Percentiles rank a stretch among this genome's conserved stretches.
Evolutionary conservation across 2,113 vertebrate genomes (phyloP).

Genomic region (Regulus satrapa): DNA sequence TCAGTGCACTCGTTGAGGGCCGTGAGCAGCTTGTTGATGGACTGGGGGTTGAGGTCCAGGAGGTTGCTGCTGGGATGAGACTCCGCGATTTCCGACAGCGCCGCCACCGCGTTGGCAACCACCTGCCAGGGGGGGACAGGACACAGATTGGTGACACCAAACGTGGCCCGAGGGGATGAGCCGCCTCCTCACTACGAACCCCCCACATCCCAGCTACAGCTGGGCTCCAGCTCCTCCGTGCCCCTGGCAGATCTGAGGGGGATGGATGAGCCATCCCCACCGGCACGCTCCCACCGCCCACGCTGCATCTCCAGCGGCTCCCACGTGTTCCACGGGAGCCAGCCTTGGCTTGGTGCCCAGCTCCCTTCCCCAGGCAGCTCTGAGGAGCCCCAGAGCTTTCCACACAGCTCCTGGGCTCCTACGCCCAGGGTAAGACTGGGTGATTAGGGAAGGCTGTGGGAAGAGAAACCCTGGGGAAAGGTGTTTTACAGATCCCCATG

Average conservation of each 20-base stretch:
- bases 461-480: not conserved
- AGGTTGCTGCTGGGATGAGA: conserved; percentile 98
- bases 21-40: conserved; percentile 96
- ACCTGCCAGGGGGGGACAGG: conserved; percentile 73
- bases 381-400: not conserved
- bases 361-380: not conserved
- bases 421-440: accelerated
- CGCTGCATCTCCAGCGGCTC: accelerated
- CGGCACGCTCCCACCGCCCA: not conserved
- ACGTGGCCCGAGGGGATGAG: not conserved
- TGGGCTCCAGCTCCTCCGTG: not conserved
- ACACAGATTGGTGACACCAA: not conserved
- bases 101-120: conserved; percentile 94
- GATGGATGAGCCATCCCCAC: not conserved
- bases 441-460: not conserved
- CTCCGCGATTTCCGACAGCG: conserved; percentile 94
- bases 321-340: not conserved
- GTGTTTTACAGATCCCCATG: not conserved
- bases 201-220: not conserved
- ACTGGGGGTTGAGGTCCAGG: conserved; percentile 95
- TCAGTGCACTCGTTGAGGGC: conserved; percentile 97
- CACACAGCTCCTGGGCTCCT: not conserved
- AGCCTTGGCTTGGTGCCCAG: not conserved
- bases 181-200: accelerated
- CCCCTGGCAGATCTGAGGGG: not conserved